Base-by-base conservation (phyloP, 2,888 invertebrate species). In the Hypomecis punctinalis region DNA sequence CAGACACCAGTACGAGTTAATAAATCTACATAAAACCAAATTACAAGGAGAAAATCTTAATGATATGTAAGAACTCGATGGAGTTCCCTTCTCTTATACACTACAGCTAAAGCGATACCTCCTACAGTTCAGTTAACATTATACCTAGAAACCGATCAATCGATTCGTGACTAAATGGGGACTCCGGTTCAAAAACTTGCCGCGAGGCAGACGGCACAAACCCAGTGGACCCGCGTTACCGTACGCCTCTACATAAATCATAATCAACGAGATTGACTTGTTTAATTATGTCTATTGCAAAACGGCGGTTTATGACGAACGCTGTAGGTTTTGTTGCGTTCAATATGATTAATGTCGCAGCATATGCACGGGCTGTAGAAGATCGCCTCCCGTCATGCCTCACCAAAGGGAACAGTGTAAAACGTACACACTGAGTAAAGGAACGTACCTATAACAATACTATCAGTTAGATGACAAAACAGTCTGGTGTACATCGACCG, bases 21-120 rank as follows among this genome's bases (percentile, higher is more conserved):
- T 79, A 77, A 78, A 72, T 75, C 69, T 71, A 71, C 68, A 56
- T 79, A 86, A 84, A 84, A 85, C 79, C 78, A 82, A 88, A 87
- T 86, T 89, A 89, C 88, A 84, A 89, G 91, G 92, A 92, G 91
- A 92, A 82, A 90, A 90, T 90, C 90, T 91, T 89, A 90, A 88
- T 93, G 92, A 93, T 93, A 93, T 93, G 92, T 93, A 83, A 90
- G 89, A 90, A 91, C 92, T 91, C 91, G 82, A 84, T 76, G 84
- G 90, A 91, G 91, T 84, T 87, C 89, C 83, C 80, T 90, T 90
- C 76, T 71, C 86, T 89, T 90, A 90, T 63, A 85, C 72, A 79
- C 92, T 93, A 92, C 88, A 79, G 86, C 89, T 90, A 91, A 91
- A 91, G 93, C 92, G 82, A 87, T 89, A 88, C 81, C 89, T 90